These are phyloP conservation scores for Dromas ardeola DNA, from an alignment of 2,113 vertebrate genomes.

Conservation along the genomic window DNA sequence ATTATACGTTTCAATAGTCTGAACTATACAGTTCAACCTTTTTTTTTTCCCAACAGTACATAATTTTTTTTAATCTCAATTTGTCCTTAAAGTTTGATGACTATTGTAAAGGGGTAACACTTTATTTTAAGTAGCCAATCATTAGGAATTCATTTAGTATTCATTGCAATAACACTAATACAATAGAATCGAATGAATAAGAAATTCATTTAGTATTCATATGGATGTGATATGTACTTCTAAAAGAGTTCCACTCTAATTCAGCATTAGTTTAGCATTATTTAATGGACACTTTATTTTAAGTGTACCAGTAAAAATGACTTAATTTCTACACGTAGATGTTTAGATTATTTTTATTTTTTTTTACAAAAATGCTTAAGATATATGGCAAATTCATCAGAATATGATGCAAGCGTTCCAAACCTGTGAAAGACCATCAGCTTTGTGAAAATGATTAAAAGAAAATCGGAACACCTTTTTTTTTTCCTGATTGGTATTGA, in stretches of 20 bases:
- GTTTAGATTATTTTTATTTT: neutral
- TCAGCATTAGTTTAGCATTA: constrained; percentile 41
- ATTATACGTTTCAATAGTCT: constrained; percentile 64
- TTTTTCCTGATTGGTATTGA: neutral
- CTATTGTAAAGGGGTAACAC: constrained; percentile 67
- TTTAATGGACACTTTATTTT: constrained; percentile 69
- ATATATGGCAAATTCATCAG: neutral
- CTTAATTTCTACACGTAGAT: constrained; percentile 39
- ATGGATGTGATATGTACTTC: constrained; percentile 53
- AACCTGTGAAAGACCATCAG: neutral
- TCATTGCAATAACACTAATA: constrained; percentile 72
- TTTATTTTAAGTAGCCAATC: constrained; percentile 74
- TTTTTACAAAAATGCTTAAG: neutral
- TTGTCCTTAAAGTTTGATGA: constrained; percentile 64
- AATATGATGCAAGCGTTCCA: neutral
- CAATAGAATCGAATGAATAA: constrained; percentile 62
- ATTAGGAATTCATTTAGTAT: constrained; percentile 73
- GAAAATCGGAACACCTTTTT: neutral
- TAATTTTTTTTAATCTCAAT: constrained; percentile 22
- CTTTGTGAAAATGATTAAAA: neutral
- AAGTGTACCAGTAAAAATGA: constrained; percentile 44
- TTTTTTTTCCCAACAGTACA: neutral
- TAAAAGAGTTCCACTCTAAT: constrained; percentile 51
- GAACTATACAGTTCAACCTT: neutral
- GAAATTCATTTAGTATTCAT: constrained; percentile 67